These are phyloP conservation scores for Ichneumoninae sp. DNA, from an alignment of 2,888 invertebrate genomes.

Conservation along the genomic window DNA sequence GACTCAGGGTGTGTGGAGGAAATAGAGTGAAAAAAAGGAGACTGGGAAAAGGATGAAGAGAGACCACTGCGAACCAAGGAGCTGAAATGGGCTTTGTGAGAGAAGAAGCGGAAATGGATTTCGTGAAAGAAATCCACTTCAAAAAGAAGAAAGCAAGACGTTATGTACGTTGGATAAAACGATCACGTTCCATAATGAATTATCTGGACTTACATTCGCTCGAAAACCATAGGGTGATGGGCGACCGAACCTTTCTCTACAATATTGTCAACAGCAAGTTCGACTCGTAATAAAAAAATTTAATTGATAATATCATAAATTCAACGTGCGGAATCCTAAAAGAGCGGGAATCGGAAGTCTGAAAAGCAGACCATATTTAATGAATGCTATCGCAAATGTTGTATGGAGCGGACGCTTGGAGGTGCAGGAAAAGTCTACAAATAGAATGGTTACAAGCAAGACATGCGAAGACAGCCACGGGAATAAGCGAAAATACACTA, in stretches of 20 bases:
- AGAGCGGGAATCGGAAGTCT: conserved; percentile 31
- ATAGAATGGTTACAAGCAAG: conserved; percentile 34
- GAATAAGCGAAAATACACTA: too few relatives aligned
- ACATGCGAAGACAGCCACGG: too few relatives aligned
- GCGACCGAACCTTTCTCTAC: too few relatives aligned
- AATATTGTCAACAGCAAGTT: too few relatives aligned
- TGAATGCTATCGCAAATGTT: conserved; percentile 40
- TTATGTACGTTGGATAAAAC: neutral
- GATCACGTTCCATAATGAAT: too few relatives aligned
- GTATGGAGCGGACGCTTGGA: conserved; percentile 66
- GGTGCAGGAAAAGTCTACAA: conserved; percentile 31
- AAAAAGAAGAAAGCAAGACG: neutral
- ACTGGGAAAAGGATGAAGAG: neutral
- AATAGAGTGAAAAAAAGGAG: neutral
- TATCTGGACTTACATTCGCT: too few relatives aligned
- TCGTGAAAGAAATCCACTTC: too few relatives aligned
- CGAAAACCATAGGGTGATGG: too few relatives aligned
- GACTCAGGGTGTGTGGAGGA: neutral
- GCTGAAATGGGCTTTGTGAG: too few relatives aligned
- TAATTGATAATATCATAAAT: neutral
- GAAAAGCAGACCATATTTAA: conserved; percentile 40
- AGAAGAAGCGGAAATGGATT: neutral
- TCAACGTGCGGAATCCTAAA: conserved; percentile 48
- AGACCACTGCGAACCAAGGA: neutral
- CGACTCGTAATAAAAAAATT: too few relatives aligned